These are phyloP conservation scores for Eristalis tenax DNA, from an alignment of 2,888 invertebrate species.

Conservation along the genomic window DNA sequence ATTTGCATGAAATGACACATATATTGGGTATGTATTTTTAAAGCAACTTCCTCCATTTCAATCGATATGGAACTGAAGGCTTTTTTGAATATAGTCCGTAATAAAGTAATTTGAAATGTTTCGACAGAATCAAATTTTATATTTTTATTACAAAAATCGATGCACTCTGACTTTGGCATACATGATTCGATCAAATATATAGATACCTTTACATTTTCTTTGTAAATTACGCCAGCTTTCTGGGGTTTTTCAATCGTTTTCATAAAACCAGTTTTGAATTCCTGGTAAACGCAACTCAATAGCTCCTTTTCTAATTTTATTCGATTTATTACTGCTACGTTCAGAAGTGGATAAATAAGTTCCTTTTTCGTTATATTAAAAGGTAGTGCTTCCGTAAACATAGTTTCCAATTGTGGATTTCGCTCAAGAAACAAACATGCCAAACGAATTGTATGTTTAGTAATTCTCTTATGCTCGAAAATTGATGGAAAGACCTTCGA, in stretches of 20 bases:
- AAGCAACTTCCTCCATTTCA: conserved; percentile 77
- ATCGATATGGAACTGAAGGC: conserved; percentile 78
- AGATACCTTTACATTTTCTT: conserved; percentile 84
- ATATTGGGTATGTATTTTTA: conserved; percentile 83
- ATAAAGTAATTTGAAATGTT: conserved; percentile 83
- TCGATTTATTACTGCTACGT: conserved; percentile 80
- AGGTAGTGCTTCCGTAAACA: conserved; percentile 74
- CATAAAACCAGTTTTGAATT: conserved; percentile 85
- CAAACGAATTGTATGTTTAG: conserved; percentile 84
- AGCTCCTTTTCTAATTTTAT: conserved; percentile 80
- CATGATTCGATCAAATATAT: conserved; percentile 84
- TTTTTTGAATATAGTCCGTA: conserved; percentile 83
- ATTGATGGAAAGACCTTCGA: conserved; percentile 83
- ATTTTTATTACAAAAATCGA: conserved; percentile 83
- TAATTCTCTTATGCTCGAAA: conserved; percentile 82
- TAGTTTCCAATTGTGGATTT: conserved; percentile 59
- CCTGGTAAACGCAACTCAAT: conserved; percentile 83
- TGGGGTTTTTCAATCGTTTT: conserved; percentile 87
- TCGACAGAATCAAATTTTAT: conserved; percentile 85
- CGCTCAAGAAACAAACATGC: conserved; percentile 84
- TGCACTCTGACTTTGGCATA: conserved; percentile 84
- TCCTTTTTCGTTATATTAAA: conserved; percentile 84
- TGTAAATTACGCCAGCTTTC: conserved; percentile 86
- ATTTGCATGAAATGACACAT: conserved; percentile 83
- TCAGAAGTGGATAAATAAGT: conserved; percentile 85